Evolutionary conservation across 2,797 vertebrate species (phyloP), one percentile per base, ranked within the genome.

Genomic region (Liparis tanakae): DNA sequence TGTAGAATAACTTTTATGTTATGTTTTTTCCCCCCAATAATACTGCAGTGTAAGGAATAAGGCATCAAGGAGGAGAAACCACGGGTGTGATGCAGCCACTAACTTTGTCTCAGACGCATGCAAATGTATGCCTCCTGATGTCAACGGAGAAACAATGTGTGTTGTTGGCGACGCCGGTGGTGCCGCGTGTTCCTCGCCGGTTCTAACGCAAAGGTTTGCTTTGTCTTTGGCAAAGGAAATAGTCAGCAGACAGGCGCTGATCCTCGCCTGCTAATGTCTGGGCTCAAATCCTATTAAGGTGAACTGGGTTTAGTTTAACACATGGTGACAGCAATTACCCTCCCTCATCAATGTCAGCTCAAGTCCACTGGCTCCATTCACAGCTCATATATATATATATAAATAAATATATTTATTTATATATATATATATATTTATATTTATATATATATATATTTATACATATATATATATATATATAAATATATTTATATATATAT

Each of bases 271-370:
- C 20, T 41, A 69, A 61, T 44, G 68, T 64, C 62, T 10, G 13
- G 34, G 77, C 18, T 58, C 10, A 74, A 86, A 82, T 85, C 83
- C 76, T 67, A 72, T 83, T 85, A 89, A 20, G 62, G 56, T n/a
- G 55, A 70, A 62, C 15, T 18, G 54, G 74, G 76, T 70, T 67
- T 13, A 15, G 46, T 69, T 72, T 60, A 55, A 72, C 53, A 46
- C 48, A 56, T 10, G 20, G 15, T 15, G 33, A 61, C 37, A 48
- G 17, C 58, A 74, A 54, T 55, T 60, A 67, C 67, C 13, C 33
- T 15, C 56, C 46, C 41, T 55, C 50, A 59, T 51, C 46, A 59
- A 12, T 54, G 57, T 70, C 61, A 63, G 10, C 56, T 20, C 8
- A 33, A 2, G 46, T 48, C 46, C 30, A 37, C 20, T 33, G 55